These are phyloP conservation scores for Drosophila neonasuta DNA, from an alignment of 2,888 invertebrate genomes.

Conservation along the genomic window DNA sequence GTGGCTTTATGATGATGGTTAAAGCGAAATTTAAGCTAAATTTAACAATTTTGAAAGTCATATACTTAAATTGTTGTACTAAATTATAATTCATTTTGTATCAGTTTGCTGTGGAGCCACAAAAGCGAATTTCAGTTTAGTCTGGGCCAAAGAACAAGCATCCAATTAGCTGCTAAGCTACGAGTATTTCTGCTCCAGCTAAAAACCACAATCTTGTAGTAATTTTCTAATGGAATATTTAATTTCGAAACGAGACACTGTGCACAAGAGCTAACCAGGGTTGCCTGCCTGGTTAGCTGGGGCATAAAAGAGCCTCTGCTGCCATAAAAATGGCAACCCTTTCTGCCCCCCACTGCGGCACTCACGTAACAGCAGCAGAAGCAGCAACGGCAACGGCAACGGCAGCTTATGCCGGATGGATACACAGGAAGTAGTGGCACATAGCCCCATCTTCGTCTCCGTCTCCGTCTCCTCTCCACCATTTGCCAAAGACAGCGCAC, in stretches of 20 bases:
- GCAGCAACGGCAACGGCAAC: slow-evolving; percentile 2
- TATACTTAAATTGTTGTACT: not conserved
- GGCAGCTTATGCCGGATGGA: slow-evolving; percentile 73
- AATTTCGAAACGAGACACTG: slow-evolving; percentile 75
- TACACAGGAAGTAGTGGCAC: slow-evolving; percentile 71
- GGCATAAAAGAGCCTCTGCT: slow-evolving; percentile 53
- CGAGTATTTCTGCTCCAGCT: slow-evolving; percentile 41
- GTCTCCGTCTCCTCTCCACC: slow-evolving; percentile 7
- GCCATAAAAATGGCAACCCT: slow-evolving; percentile 71
- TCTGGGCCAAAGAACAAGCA: slow-evolving; percentile 36
- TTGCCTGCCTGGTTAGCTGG: slow-evolving; percentile 13
- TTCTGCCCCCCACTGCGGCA: slow-evolving; percentile 39
- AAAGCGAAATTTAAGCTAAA: not conserved
- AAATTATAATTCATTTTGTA: slow-evolving; percentile 16
- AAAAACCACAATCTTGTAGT: slow-evolving; percentile 78
- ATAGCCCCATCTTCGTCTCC: slow-evolving; percentile 20
- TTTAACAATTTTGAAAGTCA: slow-evolving; percentile 10
- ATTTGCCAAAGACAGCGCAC: slow-evolving; percentile 63
- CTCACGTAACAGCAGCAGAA: slow-evolving; percentile 34
- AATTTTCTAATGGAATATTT: slow-evolving; percentile 81
- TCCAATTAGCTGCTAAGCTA: slow-evolving; percentile 57
- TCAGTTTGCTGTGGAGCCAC: slow-evolving; percentile 29
- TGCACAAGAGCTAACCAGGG: slow-evolving; percentile 33
- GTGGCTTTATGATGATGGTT: not conserved
- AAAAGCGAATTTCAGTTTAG: slow-evolving; percentile 53